Base-by-base conservation (phyloP, 2,888 invertebrate species). In the Esperia sulphurella region DNA sequence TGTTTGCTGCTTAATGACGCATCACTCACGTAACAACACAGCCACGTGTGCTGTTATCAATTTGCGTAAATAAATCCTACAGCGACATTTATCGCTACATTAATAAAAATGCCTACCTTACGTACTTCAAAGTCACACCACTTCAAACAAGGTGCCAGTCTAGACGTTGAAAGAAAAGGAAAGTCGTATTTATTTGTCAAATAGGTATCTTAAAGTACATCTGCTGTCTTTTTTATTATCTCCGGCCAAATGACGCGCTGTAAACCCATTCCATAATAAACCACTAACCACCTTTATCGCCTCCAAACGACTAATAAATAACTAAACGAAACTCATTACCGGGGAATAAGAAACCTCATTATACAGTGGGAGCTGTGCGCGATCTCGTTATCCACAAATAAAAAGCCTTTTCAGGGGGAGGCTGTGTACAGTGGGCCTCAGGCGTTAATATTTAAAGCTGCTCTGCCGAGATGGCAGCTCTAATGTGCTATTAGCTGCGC, bases 391-490 rank as follows among this genome's bases (percentile, higher is more conserved):
- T 73, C 69, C 71, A 63, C 74, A 78, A 83, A 82, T 82, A 83
- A 83, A 80, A 80, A 75, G 74, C 64, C 70, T 77, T 80, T 71
- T 62, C 61, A 68, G 65, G 64, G 67, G 59, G 65, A 59, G 73
- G 67, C 67, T 61, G 62, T 63, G 58, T 60, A 58, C 60, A 61
- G 63, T 61, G 61, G 58, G 71, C 65, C 68, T 54, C 50, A 51
- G 63, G 74, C 76, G 77, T 83, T 79, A 83, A 84, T 84, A 84
- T 83, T 83, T 79, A 79, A 83, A 79, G 70, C 71, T 68, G 62
- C 65, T 68, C 67, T 60, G 67, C 57, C 63, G 74, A 76, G 78
- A 74, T 75, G 74, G 75, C 67, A 67, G 65, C 72, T 78, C 78
- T 83, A 82, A 83, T 83, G 82, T 76, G 79, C 80, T 82, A 79